Conservation (phyloP, 2,888 invertebrate species). For the Cataglyphis albicans region DNA sequence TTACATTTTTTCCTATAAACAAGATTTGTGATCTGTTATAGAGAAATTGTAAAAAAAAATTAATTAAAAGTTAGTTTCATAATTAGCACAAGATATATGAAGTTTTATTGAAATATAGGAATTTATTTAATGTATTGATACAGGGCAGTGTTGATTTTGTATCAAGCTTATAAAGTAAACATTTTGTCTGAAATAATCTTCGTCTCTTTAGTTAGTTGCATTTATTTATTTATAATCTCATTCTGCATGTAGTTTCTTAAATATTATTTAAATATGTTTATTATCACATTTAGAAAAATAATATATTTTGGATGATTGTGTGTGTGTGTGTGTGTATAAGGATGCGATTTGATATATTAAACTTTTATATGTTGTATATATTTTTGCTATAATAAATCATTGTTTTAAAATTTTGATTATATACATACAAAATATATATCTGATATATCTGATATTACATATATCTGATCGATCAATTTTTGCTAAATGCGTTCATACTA, state of each 20-base stretch:
- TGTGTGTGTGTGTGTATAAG: neutral
- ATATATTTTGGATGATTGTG: conserved; percentile 4
- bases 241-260: neutral
- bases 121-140: neutral
- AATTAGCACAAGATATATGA: conserved; percentile 1
- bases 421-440: neutral
- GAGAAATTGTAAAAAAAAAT: neutral
- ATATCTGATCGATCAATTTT: neutral
- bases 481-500: neutral
- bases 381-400: neutral
- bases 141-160: neutral
- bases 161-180: neutral
- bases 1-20: neutral
- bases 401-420: neutral
- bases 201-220: neutral
- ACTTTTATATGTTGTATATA: neutral
- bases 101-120: neutral
- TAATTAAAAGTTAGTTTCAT: conserved; percentile 20
- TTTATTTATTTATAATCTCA: neutral
- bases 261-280: neutral
- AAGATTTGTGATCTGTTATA: conserved; percentile 14
- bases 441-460: neutral
- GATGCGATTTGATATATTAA: neutral
- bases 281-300: neutral
- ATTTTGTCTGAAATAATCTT: conserved; percentile 12